A percentile compares a stretch with the other conserved stretches of the same genome.
phyloP scores from a whole-genome alignment of 2,888 invertebrate genomes.

The Hemaris fuciformis region DNA sequence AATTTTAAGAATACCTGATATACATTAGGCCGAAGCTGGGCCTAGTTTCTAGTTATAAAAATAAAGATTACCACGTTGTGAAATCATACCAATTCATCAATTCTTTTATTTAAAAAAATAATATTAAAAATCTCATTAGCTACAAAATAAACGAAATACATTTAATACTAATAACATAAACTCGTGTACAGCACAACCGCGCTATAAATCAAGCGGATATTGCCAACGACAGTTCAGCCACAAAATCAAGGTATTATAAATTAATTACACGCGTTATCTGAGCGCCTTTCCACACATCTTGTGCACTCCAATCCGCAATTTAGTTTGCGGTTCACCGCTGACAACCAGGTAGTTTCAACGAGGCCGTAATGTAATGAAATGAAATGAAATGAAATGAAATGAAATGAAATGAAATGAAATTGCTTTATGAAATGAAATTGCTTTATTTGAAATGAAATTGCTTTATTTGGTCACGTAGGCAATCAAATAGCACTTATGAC shows the following conservation, averaged over 20 bases:
- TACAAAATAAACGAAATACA: background rate
- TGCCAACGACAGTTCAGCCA: background rate
- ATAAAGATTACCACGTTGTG: too few species aligned
- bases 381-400: too few species aligned
- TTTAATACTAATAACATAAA: background rate
- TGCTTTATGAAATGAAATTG: too few species aligned
- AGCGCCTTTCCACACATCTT: conserved; percentile 45
- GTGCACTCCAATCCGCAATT: conserved; percentile 62
- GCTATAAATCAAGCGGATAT: background rate
- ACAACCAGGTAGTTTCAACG: conserved; percentile 33
- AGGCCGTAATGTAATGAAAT: background rate
- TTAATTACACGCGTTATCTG: conserved; percentile 10
- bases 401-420: too few species aligned
- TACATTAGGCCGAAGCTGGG: too few species aligned
- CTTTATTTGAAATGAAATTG: too few species aligned
- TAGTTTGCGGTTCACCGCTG: conserved; percentile 58
- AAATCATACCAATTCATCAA: too few species aligned
- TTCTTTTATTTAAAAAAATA: too few species aligned
- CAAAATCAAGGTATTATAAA: conserved; percentile 9
- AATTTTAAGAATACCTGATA: too few species aligned
- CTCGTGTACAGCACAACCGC: background rate
- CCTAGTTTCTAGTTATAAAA: too few species aligned
- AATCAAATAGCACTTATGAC: too few species aligned
- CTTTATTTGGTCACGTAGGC: too few species aligned
- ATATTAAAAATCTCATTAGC: background rate